These are phyloP conservation scores for Ricordea florida DNA, from an alignment of 92 coral and sea anemone species.

Conservation along the genomic window DNA sequence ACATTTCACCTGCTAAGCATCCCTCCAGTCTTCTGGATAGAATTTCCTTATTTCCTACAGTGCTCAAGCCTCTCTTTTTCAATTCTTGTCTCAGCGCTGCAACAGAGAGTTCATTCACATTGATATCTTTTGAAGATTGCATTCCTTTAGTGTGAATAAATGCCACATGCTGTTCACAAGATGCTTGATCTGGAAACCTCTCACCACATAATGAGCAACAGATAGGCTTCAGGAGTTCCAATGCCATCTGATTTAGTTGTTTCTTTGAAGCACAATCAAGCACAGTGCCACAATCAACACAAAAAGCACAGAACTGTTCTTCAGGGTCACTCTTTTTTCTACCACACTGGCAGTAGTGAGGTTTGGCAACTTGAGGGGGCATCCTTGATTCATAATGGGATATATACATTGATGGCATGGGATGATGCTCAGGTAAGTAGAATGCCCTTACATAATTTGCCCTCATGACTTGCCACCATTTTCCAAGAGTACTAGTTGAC, in stretches of 20 bases:
- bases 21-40: constrained; percentile 37
- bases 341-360: constrained; percentile 56
- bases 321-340: constrained; percentile 22
- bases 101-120: constrained; percentile 48
- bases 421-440: constrained; percentile 60
- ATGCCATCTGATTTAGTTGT: not conserved
- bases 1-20: no score
- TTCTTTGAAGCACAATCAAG: constrained; percentile 22
- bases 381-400: constrained; percentile 46
- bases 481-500: constrained; percentile 31
- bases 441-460: constrained; percentile 65
- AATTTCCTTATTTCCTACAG: constrained; percentile 42
- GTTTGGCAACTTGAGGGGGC: constrained; percentile 17
- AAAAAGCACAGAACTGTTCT: constrained; percentile 31
- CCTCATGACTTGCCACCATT: constrained; percentile 69
- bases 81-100: constrained; percentile 44
- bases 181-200: constrained; percentile 27
- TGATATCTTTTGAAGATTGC: not conserved
- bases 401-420: constrained; percentile 43
- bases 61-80: constrained; percentile 31
- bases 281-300: constrained; percentile 34
- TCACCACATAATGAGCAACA: constrained; percentile 23
- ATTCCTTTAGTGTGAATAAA: constrained; percentile 17
- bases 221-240: constrained; percentile 33
- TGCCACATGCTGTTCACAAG: constrained; percentile 4